A percentile compares a stretch with the other conserved stretches of the same genome.
Evolutionary conservation across 2,888 invertebrate species (phyloP).

Genomic region (Bellardia pandia): DNA sequence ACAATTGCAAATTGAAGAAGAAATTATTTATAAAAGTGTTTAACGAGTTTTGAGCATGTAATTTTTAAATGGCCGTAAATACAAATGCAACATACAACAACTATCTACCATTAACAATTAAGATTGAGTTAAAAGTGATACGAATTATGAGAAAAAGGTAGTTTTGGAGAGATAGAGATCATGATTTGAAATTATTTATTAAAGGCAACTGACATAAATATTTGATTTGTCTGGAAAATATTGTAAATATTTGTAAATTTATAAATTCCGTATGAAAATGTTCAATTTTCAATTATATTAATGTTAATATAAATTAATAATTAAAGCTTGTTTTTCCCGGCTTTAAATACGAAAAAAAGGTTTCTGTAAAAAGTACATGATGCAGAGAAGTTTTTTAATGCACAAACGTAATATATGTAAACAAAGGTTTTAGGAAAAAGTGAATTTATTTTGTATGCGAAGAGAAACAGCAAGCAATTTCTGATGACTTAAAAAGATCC

Average conservation of each 20-base stretch:
- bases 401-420: not conserved
- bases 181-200: too few species aligned
- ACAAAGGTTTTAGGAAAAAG: not conserved
- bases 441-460: not conserved
- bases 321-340: too few species aligned
- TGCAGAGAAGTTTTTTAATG: not conserved
- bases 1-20: not conserved
- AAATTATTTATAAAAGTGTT: constrained; percentile 47
- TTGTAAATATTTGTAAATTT: too few species aligned
- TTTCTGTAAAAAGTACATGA: too few species aligned
- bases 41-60: constrained; percentile 53
- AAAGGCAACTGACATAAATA: too few species aligned
- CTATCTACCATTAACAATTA: not conserved
- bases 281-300: too few species aligned
- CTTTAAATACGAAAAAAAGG: too few species aligned
- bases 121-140: constrained; percentile 5
- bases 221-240: too few species aligned
- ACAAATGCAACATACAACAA: not conserved
- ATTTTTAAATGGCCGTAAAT: constrained; percentile 25
- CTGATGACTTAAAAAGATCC: constrained; percentile 40
- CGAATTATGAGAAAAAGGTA: not conserved
- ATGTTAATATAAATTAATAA: too few species aligned
- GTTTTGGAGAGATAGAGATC: too few species aligned
- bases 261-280: too few species aligned
- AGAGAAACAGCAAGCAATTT: not conserved